Base-by-base conservation (phyloP, 2,797 vertebrate species). In the Leptodactylus fallax region DNA sequence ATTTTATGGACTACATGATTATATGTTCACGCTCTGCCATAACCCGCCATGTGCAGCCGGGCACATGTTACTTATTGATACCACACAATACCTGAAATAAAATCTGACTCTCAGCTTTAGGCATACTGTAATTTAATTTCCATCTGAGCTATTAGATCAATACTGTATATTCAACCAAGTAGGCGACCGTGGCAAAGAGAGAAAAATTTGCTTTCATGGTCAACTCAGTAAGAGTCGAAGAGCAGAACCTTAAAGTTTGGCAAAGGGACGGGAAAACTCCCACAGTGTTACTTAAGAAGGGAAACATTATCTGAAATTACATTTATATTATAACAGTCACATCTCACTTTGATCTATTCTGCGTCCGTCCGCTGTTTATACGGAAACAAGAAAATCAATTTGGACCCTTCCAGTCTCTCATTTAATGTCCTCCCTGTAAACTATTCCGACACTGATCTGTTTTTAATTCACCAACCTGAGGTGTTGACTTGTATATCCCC, bases 341-440 rank as follows among this genome's bases (percentile, higher is more conserved):
- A 74, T 88, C 53, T 79, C 76, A 61, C 87, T 85, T 88, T 88
- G 65, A 87, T 87, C 72, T 76, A 56, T 85, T 76, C 69, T 76
- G 45, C 74, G 45, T 69, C 76, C n/a, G 23, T 88, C 63, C 85
- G 21, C 76, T 74, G 49, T 85, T 85, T 79, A 79, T 88, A 81
- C 87, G 67, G 56, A 77, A 65, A 85, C 83, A 81, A 88, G 60
- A 88, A 81, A 88, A 88, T 88, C 83, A 81, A 88, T 88, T 88
- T 77, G 19, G 60, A 55, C 81, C 81, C 78, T 80, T 74, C 83
- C 83, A 88, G 71, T 81, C 69, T 76, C 83, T 81, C 83, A 56
- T 88, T 88, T 85, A 81, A 63, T 61, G 17, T 56, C 77, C 79
- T 74, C 51, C 67, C 69, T 63, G 83, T 85, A 85, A 81, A 85